Base-by-base conservation (phyloP, 2,888 invertebrate species). In the Cephus sareptanus region DNA sequence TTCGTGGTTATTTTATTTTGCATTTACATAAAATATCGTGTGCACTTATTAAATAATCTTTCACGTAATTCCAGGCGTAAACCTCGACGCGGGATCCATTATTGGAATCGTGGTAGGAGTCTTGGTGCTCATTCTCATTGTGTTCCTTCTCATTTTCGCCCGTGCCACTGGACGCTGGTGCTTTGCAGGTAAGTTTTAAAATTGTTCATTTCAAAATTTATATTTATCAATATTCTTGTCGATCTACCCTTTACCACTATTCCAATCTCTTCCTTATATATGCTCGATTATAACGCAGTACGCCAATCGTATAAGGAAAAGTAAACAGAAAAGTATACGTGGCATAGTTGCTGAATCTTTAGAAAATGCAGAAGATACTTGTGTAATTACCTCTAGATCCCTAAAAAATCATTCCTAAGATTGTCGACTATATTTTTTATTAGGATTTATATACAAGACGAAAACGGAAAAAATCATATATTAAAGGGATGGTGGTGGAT, bases 161-260 rank as follows among this genome's bases (percentile, higher is more conserved):
- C 95, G 96, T 86, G 95, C 95, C 81, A 96, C 96, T 81, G 96
- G 96, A 88, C 94, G 96, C 91, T 97, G 97, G 96, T 97, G 97
- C 92, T 97, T 97, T 92, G 95, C 95, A 92, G 96, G 97, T 97
- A 92, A 95, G 96, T 94, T 77, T 73, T 33, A 37, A 23, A 73
- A 75, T 73, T 75, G 0, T 12, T 75, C 12, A 75, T 30, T 75
- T 37, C 6, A 75, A n/a, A 23, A 33, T 75, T 75, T 37, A 33
- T 23, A 56, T 75, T n/a, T 37, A 11, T 40, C 35, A 31, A 31
- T n/a, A 30, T 37, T 75, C 40, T 30, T n/a, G 11, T 33, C 34
- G 34, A 75, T 34, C 35, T 74, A 30, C 23, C 35, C 34, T 74
- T 74, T 13, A n/a, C n/a, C 37, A 35, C 34, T 30, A 23, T 35